Conservation (phyloP, 2,888 invertebrate species). For the Drosophila koepferae region DNA sequence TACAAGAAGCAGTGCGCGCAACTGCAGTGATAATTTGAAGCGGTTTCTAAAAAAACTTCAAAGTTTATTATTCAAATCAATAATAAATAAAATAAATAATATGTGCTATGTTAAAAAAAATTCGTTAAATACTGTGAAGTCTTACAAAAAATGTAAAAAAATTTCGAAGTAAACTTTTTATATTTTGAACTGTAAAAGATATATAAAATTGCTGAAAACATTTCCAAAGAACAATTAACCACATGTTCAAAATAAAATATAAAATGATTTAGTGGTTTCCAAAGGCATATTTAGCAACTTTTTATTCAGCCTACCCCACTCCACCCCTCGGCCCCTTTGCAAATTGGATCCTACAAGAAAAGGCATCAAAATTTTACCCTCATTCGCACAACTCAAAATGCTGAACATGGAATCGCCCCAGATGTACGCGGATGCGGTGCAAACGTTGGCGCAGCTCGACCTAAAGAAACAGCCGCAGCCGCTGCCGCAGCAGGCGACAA, state of each 20-base stretch:
- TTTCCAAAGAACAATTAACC: constrained; percentile 68
- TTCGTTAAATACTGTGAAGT: constrained; percentile 17
- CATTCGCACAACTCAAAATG: constrained; percentile 83
- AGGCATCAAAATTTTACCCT: constrained; percentile 83
- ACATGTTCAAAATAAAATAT: constrained; percentile 22
- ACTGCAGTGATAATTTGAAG: constrained; percentile 42
- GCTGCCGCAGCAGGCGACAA: constrained; percentile 83
- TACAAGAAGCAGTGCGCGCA: constrained; percentile 53
- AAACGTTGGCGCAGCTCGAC: constrained; percentile 85
- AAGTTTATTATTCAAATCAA: constrained; percentile 17
- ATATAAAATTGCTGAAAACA: constrained; percentile 35
- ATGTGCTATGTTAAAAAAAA: constrained; percentile 26
- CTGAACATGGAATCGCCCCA: constrained; percentile 86
- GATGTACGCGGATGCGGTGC: constrained; percentile 85
- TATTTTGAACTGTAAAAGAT: background rate
- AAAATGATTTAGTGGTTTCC: constrained; percentile 33
- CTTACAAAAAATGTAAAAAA: constrained; percentile 19
- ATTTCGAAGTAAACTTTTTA: background rate
- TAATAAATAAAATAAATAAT: constrained; percentile 1
- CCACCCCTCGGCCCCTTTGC: background rate
- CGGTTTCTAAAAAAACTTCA: constrained; percentile 22
- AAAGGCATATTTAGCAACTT: background rate
- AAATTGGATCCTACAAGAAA: constrained; percentile 44
- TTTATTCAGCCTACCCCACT: background rate
- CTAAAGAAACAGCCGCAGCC: constrained; percentile 85